Evolutionary conservation across 35 echinoderm and acorn worm genomes (phyloP).

Genomic region (Acanthaster planci): DNA sequence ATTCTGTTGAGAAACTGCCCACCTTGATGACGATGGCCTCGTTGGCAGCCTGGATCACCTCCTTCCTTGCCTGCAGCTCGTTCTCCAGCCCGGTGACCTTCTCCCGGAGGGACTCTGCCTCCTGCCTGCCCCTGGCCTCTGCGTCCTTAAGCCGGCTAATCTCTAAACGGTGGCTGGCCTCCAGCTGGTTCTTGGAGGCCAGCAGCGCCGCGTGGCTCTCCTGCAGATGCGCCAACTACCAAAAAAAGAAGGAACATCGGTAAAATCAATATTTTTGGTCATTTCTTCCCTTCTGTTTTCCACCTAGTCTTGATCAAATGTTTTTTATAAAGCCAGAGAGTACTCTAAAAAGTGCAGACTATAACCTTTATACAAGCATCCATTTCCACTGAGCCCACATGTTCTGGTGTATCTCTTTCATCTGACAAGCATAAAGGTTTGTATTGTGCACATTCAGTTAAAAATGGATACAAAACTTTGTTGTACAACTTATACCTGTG

Average conservation of each 20-base stretch:
- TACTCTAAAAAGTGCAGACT: no score
- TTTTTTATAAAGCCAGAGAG: no score
- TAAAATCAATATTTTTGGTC: no score
- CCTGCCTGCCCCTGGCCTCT: constrained; percentile 43
- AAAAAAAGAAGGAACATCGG: neutral
- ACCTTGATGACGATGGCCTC: constrained; percentile 96
- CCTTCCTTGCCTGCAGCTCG: constrained; percentile 69
- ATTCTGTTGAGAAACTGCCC: neutral
- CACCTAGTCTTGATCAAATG: no score
- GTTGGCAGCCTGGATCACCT: constrained; percentile 89
- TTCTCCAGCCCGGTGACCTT: constrained; percentile 48
- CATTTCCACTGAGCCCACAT: no score
- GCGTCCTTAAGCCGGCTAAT: constrained; percentile 57
- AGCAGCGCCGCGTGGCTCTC: constrained; percentile 68
- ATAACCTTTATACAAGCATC: no score
- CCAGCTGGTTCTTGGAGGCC: constrained; percentile 71
- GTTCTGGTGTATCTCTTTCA: no score
- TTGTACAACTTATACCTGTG: no score
- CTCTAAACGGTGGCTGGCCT: constrained; percentile 60
- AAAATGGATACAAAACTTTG: no score
- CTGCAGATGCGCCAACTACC: constrained; percentile 68
- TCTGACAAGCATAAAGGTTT: no score
- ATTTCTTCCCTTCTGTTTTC: no score
- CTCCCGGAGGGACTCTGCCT: constrained; percentile 50
- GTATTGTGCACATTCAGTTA: no score